Evolutionary conservation across 2,888 invertebrate species (phyloP), one percentile per base, ranked within the genome.

Genomic region (Apodemia hepburni): DNA sequence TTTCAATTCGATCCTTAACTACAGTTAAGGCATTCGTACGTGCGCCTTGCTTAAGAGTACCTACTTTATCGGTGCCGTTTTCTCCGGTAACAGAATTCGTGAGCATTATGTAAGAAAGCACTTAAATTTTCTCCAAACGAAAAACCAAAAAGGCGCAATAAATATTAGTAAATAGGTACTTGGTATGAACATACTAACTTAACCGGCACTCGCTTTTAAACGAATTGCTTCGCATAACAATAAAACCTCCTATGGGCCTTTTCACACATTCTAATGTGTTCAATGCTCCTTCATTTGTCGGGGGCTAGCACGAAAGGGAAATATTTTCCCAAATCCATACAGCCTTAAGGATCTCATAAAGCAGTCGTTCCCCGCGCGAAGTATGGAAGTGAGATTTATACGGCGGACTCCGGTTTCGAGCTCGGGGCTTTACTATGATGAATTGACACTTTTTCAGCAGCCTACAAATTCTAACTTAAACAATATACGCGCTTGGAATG

Each of bases 321-420:
- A 92, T 92, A 92, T 92, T 92, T 91, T 85, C 84, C 87, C 86
- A 90, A 92, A 92, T 92, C 92, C 92, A 92, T 92, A 92, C 91
- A 87, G 91, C 91, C 92, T 91, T 91, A 90, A 92, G 91, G 88
- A 88, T 91, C 90, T 81, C 92, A 91, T 92, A 92, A 92, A 92
- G 84, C 88, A 92, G 86, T 86, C 89, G 87, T 84, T 87, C 89
- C 88, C 87, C 85, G 82, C 87, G 88, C 85, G 85, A 87, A 90
- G 92, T 90, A 91, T 89, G 87, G 87, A 87, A 92, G 91, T 87
- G 84, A 91, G 92, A 92, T 92, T 92, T 92, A 92, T 91, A 75
- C 73, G 77, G 81, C 87, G 89, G 87, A 90, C 87, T 82, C 42
- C 84, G 86, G 79, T 80, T 85, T 84, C 82, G 82, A 85, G 85